Evolutionary conservation across 2,113 vertebrate genomes (phyloP).

Genomic region (Oryctolagus cuniculus): DNA sequence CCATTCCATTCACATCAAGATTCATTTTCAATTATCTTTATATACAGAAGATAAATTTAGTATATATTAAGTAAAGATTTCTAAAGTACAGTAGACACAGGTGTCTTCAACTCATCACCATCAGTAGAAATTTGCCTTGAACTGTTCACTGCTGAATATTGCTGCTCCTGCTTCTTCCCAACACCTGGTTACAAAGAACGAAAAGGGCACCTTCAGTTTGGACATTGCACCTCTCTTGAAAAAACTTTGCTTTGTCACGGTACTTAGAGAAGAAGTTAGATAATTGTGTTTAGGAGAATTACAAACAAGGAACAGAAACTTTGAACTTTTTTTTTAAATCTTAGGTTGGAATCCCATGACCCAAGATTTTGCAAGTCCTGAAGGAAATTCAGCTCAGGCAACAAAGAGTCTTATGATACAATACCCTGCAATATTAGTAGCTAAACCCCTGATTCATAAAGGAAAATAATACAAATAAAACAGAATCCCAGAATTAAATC

Average conservation of each 20-base stretch:
- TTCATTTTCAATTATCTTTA: too few relatives aligned
- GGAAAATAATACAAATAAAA: slow-evolving; percentile 53
- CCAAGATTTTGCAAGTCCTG: slow-evolving; percentile 89
- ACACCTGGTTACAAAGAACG: not conserved
- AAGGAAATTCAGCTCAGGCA: slow-evolving; percentile 85
- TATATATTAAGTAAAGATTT: too few relatives aligned
- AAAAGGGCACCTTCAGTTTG: not conserved
- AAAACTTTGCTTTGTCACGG: slow-evolving; percentile 77
- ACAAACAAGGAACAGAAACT: slow-evolving; percentile 91
- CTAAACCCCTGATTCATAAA: slow-evolving; percentile 84
- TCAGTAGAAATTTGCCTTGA: not conserved
- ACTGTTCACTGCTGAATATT: not conserved
- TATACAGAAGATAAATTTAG: too few relatives aligned
- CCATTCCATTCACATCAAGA: too few relatives aligned
- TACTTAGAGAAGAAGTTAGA: slow-evolving; percentile 84
- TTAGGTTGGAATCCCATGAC: slow-evolving; percentile 89
- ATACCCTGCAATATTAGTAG: slow-evolving; percentile 69
- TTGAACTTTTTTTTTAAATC: slow-evolving; percentile 78
- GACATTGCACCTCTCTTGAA: not conserved
- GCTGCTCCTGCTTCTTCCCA: not conserved
- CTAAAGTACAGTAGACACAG: not conserved
- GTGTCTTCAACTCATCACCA: not conserved
- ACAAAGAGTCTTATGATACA: slow-evolving; percentile 88
- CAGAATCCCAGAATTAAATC: not conserved
- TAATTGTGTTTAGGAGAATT: slow-evolving; percentile 81